These are phyloP conservation scores for Acrossocheilus wenchowensis DNA, from an alignment of 2,797 vertebrate genomes.

Conservation along the genomic window DNA sequence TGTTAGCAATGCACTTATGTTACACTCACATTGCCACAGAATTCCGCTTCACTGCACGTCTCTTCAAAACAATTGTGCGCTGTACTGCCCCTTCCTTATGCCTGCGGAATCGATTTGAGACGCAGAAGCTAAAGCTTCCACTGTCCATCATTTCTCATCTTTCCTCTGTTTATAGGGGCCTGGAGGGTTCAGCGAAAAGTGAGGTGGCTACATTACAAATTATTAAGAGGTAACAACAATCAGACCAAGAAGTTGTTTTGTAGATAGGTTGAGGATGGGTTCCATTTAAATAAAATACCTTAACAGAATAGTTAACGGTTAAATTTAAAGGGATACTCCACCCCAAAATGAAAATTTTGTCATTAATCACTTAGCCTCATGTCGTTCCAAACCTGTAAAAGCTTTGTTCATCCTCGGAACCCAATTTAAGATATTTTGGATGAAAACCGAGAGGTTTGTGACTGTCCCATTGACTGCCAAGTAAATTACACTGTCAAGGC, in stretches of 20 bases:
- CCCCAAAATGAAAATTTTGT: too few relatives aligned
- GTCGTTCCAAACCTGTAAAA: too few relatives aligned
- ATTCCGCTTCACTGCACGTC: constrained; percentile 71
- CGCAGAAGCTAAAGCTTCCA: constrained; percentile 32
- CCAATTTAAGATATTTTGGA: too few relatives aligned
- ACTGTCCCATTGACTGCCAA: too few relatives aligned
- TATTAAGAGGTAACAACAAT: constrained; percentile 9
- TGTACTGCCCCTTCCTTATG: constrained; percentile 43
- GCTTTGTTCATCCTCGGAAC: too few relatives aligned
- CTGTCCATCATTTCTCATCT: constrained; percentile 23
- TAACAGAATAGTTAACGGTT: background rate
- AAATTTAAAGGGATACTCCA: too few relatives aligned
- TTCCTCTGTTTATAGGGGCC: constrained; percentile 30
- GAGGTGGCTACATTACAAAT: constrained; percentile 17
- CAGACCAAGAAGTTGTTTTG: background rate
- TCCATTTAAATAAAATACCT: background rate
- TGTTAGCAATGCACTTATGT: constrained; percentile 73
- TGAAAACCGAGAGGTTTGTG: too few relatives aligned
- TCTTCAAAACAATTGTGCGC: constrained; percentile 64
- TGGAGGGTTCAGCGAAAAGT: background rate
- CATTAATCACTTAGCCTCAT: too few relatives aligned
- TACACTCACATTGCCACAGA: constrained; percentile 73
- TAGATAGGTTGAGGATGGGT: background rate
- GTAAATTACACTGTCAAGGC: too few relatives aligned
- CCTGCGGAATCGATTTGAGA: constrained; percentile 54